Evolutionary conservation across 2,113 vertebrate species (phyloP).

Genomic region (Anoura caudifer): DNA sequence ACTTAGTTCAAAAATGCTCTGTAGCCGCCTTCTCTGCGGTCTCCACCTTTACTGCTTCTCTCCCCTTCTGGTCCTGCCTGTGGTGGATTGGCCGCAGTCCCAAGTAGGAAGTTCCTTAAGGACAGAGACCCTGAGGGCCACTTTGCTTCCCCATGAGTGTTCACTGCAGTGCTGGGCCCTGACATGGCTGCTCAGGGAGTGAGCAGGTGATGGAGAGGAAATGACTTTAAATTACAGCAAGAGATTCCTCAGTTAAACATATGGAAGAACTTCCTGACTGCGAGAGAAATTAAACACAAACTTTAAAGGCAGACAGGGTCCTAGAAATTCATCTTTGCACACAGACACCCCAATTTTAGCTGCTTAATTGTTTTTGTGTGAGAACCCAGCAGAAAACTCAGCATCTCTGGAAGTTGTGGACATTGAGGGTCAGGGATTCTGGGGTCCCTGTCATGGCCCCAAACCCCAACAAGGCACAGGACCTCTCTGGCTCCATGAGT

Average conservation of each 20-base stretch:
- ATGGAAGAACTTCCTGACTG: not conserved
- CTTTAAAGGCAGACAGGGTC: not conserved
- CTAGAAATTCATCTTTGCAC: not conserved
- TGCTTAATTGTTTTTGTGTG: not conserved
- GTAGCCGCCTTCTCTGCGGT: not conserved
- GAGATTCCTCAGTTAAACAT: not conserved
- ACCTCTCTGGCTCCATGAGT: not conserved
- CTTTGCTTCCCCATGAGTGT: not conserved
- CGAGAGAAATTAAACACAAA: not conserved
- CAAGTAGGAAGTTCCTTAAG: not conserved
- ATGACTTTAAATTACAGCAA: not conserved
- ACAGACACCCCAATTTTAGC: not conserved
- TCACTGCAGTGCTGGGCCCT: too few species aligned
- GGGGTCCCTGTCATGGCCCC: not conserved
- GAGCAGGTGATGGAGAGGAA: not conserved
- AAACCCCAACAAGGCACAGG: not conserved
- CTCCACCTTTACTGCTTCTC: not conserved
- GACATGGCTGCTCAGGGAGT: not conserved
- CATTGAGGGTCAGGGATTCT: rapidly evolving
- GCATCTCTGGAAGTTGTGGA: not conserved
- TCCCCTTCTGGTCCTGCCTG: not conserved
- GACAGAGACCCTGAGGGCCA: not conserved
- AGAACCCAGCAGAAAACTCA: not conserved
- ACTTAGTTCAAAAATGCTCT: not conserved
- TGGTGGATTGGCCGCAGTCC: not conserved